A percentile compares a stretch with the other conserved stretches of the same genome.
Conservation (phyloP, 23 tunicate genomes). For the Styela plicata region DNA sequence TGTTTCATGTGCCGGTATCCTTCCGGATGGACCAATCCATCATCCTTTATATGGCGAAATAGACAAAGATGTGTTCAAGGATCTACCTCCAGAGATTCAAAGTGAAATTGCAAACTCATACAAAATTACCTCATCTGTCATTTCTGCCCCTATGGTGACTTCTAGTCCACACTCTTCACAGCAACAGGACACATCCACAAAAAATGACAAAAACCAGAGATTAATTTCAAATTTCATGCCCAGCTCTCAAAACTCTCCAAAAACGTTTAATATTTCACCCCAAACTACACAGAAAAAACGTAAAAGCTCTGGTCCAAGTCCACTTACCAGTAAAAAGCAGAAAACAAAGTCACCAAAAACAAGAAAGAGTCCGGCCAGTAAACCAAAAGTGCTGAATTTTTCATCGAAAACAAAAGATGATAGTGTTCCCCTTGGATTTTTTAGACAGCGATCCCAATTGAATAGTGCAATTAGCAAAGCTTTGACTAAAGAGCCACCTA, state of each 20-base stretch:
- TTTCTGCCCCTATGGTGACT: background rate
- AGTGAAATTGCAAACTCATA: conserved; percentile 43
- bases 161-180: background rate
- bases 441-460: conserved; percentile 61
- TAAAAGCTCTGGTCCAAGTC: conserved; percentile 7
- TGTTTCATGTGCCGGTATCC: background rate
- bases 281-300: background rate
- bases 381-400: background rate
- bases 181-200: background rate
- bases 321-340: background rate
- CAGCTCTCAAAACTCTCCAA: background rate
- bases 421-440: conserved; percentile 67
- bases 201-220: conserved; percentile 1
- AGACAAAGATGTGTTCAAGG: conserved; percentile 69
- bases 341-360: conserved; percentile 14
- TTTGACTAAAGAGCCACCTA: conserved; percentile 28
- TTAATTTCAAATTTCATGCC: conserved; percentile 22
- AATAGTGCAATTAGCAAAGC: conserved; percentile 70
- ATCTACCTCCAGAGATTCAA: conserved; percentile 60
- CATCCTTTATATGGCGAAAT: conserved; percentile 43
- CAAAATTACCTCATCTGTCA: conserved; percentile 14
- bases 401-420: conserved; percentile 6
- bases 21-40: background rate
- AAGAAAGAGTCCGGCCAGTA: conserved; percentile 16
- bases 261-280: background rate